Percentiles rank a stretch among this genome's conserved stretches.
Evolutionary conservation across 1,140 invertebrate species (phyloP).

Genomic region (Diabrotica virgifera): DNA sequence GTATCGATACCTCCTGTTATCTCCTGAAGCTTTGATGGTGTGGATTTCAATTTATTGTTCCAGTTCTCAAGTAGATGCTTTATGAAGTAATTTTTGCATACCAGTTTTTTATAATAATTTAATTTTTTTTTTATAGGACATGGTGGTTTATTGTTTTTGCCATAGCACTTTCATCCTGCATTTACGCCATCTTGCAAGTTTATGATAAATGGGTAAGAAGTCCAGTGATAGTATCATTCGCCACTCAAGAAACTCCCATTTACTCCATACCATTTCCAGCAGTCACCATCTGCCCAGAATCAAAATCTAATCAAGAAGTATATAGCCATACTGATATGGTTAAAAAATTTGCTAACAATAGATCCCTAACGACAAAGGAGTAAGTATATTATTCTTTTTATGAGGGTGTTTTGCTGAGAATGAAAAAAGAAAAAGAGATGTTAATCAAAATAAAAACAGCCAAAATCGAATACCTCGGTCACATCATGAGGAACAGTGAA

Average conservation of each 20-base stretch:
- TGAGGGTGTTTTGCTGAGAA: too few relatives aligned
- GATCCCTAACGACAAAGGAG: constrained; percentile 65
- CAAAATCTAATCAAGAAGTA: constrained; percentile 32
- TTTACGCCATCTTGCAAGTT: constrained; percentile 39
- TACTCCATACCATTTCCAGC: constrained; percentile 58
- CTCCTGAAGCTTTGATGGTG: too few relatives aligned
- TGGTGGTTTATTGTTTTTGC: constrained; percentile 36
- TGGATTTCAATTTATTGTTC: too few relatives aligned
- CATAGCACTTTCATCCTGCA: constrained; percentile 25
- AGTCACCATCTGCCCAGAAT: constrained; percentile 55
- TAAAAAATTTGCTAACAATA: constrained; percentile 53
- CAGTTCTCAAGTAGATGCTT: too few relatives aligned
- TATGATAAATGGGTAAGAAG: constrained; percentile 54
- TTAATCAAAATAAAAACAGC: too few relatives aligned
- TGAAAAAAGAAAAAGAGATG: too few relatives aligned
- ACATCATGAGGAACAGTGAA: too few relatives aligned
- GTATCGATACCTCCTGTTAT: too few relatives aligned
- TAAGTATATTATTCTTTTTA: too few relatives aligned
- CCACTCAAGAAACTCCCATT: constrained; percentile 52
- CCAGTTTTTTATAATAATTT: not conserved
- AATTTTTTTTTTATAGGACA: constrained; percentile 42
- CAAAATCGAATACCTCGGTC: too few relatives aligned
- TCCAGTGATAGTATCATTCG: constrained; percentile 57
- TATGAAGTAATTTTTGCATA: too few relatives aligned
- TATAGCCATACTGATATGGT: constrained; percentile 37